Conservation (phyloP, 2,113 vertebrate genomes). For the Tychaedon coryphoeus region DNA sequence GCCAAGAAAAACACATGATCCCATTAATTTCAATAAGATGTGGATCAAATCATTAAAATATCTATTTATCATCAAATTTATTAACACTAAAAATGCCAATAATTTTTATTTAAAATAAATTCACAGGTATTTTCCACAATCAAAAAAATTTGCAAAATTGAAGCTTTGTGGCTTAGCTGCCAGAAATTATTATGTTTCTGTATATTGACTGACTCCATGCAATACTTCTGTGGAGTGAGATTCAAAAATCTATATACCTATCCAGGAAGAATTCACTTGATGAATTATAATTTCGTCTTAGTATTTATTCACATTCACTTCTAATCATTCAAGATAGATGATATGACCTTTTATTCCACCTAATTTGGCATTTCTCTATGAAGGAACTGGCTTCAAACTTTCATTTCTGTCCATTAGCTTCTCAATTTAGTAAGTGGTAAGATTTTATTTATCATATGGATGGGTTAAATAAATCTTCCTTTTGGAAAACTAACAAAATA, state of each 20-base stretch:
- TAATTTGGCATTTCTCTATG: not conserved
- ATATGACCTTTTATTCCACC: not conserved
- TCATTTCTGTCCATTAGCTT: not conserved
- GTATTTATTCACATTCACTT: not conserved
- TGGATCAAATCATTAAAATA: not conserved
- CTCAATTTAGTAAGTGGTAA: not conserved
- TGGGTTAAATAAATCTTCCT: not conserved
- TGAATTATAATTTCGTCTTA: not conserved
- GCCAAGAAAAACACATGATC: not conserved
- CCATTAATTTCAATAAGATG: not conserved
- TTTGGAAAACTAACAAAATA: not conserved
- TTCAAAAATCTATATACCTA: not conserved
- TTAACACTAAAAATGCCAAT: not conserved
- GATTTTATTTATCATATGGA: not conserved
- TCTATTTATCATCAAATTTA: not conserved
- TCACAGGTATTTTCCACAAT: not conserved
- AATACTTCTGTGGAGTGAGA: not conserved
- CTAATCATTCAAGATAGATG: not conserved
- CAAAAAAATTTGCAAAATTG: not conserved
- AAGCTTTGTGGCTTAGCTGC: not conserved
- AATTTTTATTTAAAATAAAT: not conserved
- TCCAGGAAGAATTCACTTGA: not conserved
- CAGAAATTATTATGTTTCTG: not conserved
- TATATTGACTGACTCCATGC: not conserved
- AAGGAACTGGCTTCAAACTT: not conserved